Base-by-base conservation (phyloP, 2,113 vertebrate species). In the Lepidothrix coronata region DNA sequence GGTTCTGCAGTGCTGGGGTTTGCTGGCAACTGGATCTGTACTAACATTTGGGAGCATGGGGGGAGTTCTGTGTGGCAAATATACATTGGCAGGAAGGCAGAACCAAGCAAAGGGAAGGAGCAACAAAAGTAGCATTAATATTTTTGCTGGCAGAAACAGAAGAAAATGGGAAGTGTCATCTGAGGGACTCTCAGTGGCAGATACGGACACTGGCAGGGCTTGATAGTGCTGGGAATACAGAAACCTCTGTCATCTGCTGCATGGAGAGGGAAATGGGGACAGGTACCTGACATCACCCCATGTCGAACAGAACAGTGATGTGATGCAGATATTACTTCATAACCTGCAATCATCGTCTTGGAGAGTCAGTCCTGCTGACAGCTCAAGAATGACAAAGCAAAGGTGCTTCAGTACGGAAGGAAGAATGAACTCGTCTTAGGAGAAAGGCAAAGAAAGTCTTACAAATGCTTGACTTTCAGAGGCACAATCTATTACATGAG, bases 91-190 rank as follows among this genome's bases (percentile, higher is more conserved):
- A 70, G 81, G 44, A 86, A 88, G 81, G 84, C 58, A 70, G 27
- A 93, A 43, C 28, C 1, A 6, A 73, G 17, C 9, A 39, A 71
- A 83, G n/a, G 48, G 44, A 81, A 82, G 49, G 20, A 84, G n/a
- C 76, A 93, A 52, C 73, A 76, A 72, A 85, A 91, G 33, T 28
- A 65, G 18, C 7, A 1, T 24, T 62, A n/a, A 39, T 43, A 16
- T 35, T 93, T 95, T 80, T 77, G 41, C 93, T 91, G 91, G 75
- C 74, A 87, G 59, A 70, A 93, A 76, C 58, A 59, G 66, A 77
- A 83, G 74, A 78, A 95, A 95, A 77, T 44, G 20, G 14, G 3
- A 78, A 55, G 15, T 28, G 80, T 52, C 74, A 89, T 59, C 55
- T 59, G 52, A 65, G 67, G 62, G 49, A 59, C 27, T 82, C 54